These are phyloP conservation scores for Formica aserva DNA, from an alignment of 2,888 invertebrate species.

Conservation along the genomic window DNA sequence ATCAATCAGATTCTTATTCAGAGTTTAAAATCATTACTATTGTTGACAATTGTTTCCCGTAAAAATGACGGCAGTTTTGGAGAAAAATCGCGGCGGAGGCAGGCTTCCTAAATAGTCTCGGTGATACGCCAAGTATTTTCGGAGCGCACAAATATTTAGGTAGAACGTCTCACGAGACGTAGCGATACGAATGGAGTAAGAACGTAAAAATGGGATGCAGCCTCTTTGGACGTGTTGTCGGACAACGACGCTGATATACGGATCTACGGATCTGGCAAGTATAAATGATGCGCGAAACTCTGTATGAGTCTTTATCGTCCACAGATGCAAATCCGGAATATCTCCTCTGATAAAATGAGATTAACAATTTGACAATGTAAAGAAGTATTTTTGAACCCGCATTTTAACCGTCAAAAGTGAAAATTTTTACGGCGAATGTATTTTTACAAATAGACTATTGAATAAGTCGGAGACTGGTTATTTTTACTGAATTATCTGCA, in stretches of 20 bases:
- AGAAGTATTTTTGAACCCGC: background rate
- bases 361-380: background rate
- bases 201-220: constrained; percentile 56
- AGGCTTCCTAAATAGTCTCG: constrained; percentile 44
- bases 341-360: background rate
- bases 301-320: constrained; percentile 46
- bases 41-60: background rate
- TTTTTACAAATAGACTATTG: background rate
- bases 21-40: background rate
- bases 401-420: background rate
- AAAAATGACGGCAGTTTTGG: background rate
- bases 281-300: constrained; percentile 42
- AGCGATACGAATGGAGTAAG: constrained; percentile 59
- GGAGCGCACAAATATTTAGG: constrained; percentile 65
- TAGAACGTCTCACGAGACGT: constrained; percentile 4
- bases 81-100: background rate
- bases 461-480: background rate
- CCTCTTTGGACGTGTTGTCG: constrained; percentile 10
- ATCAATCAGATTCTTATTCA: background rate
- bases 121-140: constrained; percentile 57
- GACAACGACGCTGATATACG: constrained; percentile 51
- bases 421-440: background rate
- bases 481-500: background rate
- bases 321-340: constrained; percentile 30
- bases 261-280: constrained; percentile 52